Percentiles rank a stretch among this genome's conserved stretches.
Conservation (phyloP, 2,113 vertebrate species). For the Tonatia bakeri region DNA sequence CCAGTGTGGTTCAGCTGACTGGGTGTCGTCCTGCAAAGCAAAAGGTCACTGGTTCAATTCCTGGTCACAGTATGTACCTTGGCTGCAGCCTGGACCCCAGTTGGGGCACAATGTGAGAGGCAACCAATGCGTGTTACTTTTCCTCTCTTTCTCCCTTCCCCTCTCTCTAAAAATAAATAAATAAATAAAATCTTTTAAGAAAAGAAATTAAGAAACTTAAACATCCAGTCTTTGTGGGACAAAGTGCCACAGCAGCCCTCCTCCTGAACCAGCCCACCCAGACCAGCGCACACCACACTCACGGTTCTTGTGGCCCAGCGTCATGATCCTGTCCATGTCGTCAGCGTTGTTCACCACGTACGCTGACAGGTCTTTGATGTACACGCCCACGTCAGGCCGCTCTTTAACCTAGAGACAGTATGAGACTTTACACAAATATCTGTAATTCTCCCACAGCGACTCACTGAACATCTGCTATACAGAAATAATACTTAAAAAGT, state of each 20-base stretch:
- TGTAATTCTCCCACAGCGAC: not conserved
- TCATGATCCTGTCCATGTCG: conserved; percentile 99
- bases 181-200: no score
- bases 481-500: not conserved
- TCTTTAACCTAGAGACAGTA: conserved; percentile 92
- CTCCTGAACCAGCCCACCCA: not conserved
- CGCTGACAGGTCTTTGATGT: conserved; percentile 97
- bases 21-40: no score
- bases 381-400: conserved; percentile 97
- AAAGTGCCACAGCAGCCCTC: not conserved
- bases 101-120: no score
- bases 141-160: no score
- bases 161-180: no score
- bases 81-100: no score
- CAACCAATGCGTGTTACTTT: no score
- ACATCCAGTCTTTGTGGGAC: not conserved
- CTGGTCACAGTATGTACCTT: no score
- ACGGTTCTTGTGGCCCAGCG: conserved; percentile 98
- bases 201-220: not conserved
- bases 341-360: conserved; percentile 99
- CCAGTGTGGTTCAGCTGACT: no score
- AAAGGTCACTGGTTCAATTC: no score
- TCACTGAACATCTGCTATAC: not conserved
- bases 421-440: not conserved
- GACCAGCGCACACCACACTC: conserved; percentile 72